Conservation (phyloP, 1,140 invertebrate genomes). For the Temnothorax curvispinosus region DNA sequence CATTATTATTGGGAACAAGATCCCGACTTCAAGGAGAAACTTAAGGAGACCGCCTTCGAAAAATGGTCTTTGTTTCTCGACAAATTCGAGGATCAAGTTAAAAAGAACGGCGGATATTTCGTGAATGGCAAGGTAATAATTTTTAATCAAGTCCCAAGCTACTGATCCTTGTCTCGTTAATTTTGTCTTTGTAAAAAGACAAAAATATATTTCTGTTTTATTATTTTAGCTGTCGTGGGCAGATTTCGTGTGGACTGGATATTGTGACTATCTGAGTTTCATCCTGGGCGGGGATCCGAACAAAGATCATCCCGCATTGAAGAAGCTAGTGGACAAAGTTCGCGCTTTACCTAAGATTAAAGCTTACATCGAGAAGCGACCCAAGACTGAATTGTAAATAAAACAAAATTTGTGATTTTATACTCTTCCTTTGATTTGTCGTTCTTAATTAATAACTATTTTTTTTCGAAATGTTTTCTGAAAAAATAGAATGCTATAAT, state of each 20-base stretch:
- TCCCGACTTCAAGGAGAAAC: conserved; percentile 17
- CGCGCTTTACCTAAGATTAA: conserved; percentile 87
- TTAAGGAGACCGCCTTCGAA: not conserved
- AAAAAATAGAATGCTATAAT: not conserved
- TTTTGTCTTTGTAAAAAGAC: not conserved
- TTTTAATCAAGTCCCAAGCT: not conserved
- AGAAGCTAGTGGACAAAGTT: conserved; percentile 76
- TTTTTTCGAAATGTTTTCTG: not conserved
- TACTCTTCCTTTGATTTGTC: not conserved
- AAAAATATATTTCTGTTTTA: not conserved
- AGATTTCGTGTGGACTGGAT: conserved; percentile 35
- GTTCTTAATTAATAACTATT: not conserved
- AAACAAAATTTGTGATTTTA: not conserved
- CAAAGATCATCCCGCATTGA: conserved; percentile 55
- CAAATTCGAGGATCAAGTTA: conserved; percentile 58
- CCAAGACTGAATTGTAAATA: conserved; percentile 86
- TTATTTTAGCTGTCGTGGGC: conserved; percentile 60
- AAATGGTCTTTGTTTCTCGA: conserved; percentile 48
- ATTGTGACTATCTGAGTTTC: not conserved
- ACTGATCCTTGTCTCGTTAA: not conserved
- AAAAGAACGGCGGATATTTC: conserved; percentile 60
- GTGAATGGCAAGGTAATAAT: conserved; percentile 60
- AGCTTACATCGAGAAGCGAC: conserved; percentile 88
- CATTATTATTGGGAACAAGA: conserved; percentile 58
- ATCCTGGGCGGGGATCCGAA: not conserved